Conservation (phyloP, 1,140 invertebrate species). For the Atta cephalotes region DNA sequence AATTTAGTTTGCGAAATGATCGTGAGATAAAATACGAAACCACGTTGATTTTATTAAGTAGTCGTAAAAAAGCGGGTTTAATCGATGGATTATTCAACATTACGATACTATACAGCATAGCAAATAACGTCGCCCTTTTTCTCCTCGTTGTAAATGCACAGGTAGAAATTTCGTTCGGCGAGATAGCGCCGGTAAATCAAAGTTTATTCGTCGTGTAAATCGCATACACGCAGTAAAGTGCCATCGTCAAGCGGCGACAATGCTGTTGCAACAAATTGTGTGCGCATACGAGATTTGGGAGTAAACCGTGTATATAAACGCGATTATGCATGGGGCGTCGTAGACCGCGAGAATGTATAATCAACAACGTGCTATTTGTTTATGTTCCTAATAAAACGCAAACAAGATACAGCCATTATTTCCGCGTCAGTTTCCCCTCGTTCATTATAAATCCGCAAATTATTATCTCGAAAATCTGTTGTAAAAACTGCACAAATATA, state of each 20-base stretch:
- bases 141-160: not conserved
- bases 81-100: slow-evolving; percentile 30
- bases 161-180: slow-evolving; percentile 35
- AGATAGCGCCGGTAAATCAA: slow-evolving; percentile 49
- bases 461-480: not conserved
- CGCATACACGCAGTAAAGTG: slow-evolving; percentile 38
- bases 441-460: not conserved
- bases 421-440: not conserved
- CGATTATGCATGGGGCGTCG: slow-evolving; percentile 27
- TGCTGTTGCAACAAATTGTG: slow-evolving; percentile 47
- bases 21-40: not conserved
- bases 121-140: not conserved
- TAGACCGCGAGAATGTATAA: slow-evolving; percentile 45
- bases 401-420: slow-evolving; percentile 33
- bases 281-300: slow-evolving; percentile 19
- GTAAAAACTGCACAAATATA: not conserved
- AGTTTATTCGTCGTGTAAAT: slow-evolving; percentile 60
- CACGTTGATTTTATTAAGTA: slow-evolving; percentile 28
- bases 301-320: slow-evolving; percentile 13
- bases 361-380: slow-evolving; percentile 71
- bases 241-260: slow-evolving; percentile 49
- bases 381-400: slow-evolving; percentile 76
- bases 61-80: not conserved
- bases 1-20: not conserved
- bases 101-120: not conserved